A percentile compares a stretch with the other conserved stretches of the same genome.
These are phyloP conservation scores for Porphyrio hochstetteri DNA, from an alignment of 2,113 vertebrate genomes.

Conservation along the genomic window DNA sequence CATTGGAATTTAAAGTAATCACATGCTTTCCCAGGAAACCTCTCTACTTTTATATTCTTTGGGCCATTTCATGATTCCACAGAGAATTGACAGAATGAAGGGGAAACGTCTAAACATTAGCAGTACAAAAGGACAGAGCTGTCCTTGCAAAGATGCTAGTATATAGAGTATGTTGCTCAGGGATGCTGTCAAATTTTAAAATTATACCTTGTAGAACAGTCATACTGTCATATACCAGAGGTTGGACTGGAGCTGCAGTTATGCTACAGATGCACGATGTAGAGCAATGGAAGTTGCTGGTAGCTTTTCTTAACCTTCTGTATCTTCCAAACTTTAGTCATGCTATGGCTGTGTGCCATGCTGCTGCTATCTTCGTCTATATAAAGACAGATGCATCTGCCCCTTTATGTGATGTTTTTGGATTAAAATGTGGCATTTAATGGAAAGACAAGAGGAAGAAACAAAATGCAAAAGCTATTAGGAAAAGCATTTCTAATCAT, in stretches of 20 bases:
- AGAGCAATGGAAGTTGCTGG: neutral
- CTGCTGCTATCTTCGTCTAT: neutral
- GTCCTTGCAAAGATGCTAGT: neutral
- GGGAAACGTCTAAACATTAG: neutral
- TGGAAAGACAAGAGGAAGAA: neutral
- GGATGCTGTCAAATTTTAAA: neutral
- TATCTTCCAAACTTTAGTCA: neutral
- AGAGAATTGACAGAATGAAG: neutral
- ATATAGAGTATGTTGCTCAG: neutral
- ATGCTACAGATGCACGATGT: neutral
- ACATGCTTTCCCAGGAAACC: neutral
- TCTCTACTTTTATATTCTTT: neutral
- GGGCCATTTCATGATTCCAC: neutral
- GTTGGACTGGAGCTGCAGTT: neutral
- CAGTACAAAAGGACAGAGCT: neutral
- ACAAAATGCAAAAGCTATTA: neutral
- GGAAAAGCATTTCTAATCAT: neutral
- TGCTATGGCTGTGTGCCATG: neutral
- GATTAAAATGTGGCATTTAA: neutral
- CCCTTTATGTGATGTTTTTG: neutral
- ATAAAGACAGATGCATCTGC: neutral
- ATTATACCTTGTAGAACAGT: neutral
- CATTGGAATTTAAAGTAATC: neutral
- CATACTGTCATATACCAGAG: neutral
- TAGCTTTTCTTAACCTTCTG: neutral